A percentile compares a stretch with the other conserved stretches of the same genome.
Conservation (phyloP, 2,888 invertebrate species). For the Agapetus fuscipes region DNA sequence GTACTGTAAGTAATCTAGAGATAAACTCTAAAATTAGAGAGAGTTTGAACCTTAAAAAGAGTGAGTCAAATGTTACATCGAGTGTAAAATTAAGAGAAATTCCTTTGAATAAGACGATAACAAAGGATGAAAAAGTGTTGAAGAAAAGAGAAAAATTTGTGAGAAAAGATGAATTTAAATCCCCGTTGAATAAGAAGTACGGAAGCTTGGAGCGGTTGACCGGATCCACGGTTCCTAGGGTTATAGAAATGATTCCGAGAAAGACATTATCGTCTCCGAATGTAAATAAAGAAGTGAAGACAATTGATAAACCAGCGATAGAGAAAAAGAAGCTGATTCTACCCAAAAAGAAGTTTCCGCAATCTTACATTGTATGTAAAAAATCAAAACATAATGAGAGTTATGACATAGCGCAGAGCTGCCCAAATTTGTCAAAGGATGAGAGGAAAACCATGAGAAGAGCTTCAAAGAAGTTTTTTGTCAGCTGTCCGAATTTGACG, state of each 20-base stretch:
- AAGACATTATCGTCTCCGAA: slow-evolving; percentile 21
- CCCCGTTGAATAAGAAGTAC: slow-evolving; percentile 26
- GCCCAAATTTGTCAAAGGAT: slow-evolving; percentile 28
- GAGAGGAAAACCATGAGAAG: too few relatives aligned
- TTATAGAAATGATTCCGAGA: slow-evolving; percentile 25
- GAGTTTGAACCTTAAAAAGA: too few relatives aligned
- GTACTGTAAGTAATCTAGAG: slow-evolving; percentile 27
- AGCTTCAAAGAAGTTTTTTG: slow-evolving; percentile 26
- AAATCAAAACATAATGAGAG: slow-evolving; percentile 13
- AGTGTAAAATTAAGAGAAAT: too few relatives aligned
- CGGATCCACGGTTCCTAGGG: slow-evolving; percentile 23
- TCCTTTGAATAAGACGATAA: neutral
- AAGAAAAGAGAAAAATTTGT: too few relatives aligned
- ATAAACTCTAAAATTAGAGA: slow-evolving; percentile 29
- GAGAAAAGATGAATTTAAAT: slow-evolving; percentile 23
- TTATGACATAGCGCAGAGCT: slow-evolving; percentile 26
- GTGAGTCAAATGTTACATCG: too few relatives aligned
- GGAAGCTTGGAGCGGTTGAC: slow-evolving; percentile 33
- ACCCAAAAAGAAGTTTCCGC: slow-evolving; percentile 32
- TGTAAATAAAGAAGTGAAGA: slow-evolving; percentile 3
- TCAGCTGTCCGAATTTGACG: slow-evolving; percentile 18
- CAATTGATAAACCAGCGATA: slow-evolving; percentile 11
- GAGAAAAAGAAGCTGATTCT: slow-evolving; percentile 22
- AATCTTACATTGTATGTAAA: slow-evolving; percentile 32
- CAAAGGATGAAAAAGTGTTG: neutral